phyloP scores from a whole-genome alignment of 2,888 invertebrate species.

The Caenorhabditis auriculariae region DNA sequence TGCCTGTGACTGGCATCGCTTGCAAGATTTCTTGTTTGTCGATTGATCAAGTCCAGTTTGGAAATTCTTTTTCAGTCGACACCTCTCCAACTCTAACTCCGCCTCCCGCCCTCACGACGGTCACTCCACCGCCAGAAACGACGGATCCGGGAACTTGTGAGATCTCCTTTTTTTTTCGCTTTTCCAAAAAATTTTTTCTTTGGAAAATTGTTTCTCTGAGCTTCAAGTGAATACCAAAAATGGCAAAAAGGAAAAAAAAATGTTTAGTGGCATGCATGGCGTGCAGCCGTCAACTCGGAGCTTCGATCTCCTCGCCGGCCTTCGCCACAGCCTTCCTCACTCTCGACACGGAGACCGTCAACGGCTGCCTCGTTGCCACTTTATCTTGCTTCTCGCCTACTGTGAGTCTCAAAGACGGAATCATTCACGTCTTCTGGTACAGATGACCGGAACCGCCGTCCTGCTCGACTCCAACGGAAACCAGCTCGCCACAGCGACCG shows the following conservation, averaged over 20 bases:
- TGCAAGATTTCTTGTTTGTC: slow-evolving; percentile 24
- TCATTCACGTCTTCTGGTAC: neutral
- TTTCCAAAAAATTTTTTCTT: no score
- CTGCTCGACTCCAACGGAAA: slow-evolving; percentile 12
- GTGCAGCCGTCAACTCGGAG: slow-evolving; percentile 14
- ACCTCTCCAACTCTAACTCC: slow-evolving; percentile 10
- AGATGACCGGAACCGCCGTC: slow-evolving; percentile 7
- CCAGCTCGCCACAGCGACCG: slow-evolving; percentile 16
- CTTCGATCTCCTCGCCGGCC: slow-evolving; percentile 12
- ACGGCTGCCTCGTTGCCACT: slow-evolving; percentile 8
- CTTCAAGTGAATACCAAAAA: no score
- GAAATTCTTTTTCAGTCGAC: no score
- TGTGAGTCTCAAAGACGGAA: neutral
- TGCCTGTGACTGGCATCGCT: slow-evolving; percentile 19
- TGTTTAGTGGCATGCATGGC: slow-evolving; percentile 1
- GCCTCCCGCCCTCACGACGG: slow-evolving; percentile 21
- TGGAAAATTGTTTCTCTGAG: no score
- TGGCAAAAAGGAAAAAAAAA: no score
- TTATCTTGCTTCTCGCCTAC: slow-evolving; percentile 3
- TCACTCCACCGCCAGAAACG: neutral
- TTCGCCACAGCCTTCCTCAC: slow-evolving; percentile 31
- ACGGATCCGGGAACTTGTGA: no score
- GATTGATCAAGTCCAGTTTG: no score
- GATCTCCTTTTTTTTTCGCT: no score
- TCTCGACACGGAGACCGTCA: slow-evolving; percentile 19